Conservation (phyloP, 2,888 invertebrate species). For the Odontocerum albicorne region DNA sequence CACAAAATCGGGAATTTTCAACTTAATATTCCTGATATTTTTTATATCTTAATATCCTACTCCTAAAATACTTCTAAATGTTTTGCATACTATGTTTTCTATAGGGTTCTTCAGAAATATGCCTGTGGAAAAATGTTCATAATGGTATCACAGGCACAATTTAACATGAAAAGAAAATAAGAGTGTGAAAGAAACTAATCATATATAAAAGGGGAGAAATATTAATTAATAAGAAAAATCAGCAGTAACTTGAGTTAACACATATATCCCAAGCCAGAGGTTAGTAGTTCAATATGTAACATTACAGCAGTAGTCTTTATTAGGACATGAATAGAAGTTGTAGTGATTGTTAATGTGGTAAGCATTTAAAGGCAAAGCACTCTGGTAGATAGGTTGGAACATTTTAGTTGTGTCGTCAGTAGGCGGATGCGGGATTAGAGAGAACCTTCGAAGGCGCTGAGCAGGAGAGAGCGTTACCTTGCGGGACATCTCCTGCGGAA, state of each 20-base stretch:
- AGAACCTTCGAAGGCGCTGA: conserved; percentile 12
- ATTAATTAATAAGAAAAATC: background rate
- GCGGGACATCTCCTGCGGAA: conserved; percentile 57
- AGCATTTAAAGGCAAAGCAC: conserved; percentile 1
- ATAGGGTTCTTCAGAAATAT: too few relatives aligned
- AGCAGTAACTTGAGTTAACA: background rate
- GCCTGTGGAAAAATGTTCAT: too few relatives aligned
- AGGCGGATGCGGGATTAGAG: conserved; percentile 42
- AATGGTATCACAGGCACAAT: too few relatives aligned
- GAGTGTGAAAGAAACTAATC: too few relatives aligned
- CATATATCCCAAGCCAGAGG: too few relatives aligned
- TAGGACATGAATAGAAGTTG: conserved; percentile 1
- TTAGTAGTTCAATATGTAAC: conserved; percentile 10
- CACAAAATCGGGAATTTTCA: too few relatives aligned
- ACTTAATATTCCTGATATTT: too few relatives aligned
- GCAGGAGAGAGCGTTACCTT: conserved; percentile 44
- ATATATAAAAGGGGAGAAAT: background rate
- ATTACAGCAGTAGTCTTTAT: conserved; percentile 14
- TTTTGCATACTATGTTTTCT: too few relatives aligned
- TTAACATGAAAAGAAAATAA: too few relatives aligned
- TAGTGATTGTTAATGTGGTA: conserved; percentile 2
- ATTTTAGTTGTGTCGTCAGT: conserved; percentile 14
- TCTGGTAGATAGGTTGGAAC: conserved; percentile 14
- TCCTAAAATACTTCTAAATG: too few relatives aligned
- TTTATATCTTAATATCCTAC: too few relatives aligned